phyloP scores from a whole-genome alignment of 2,113 vertebrate species.

The Panthera leo region DNA sequence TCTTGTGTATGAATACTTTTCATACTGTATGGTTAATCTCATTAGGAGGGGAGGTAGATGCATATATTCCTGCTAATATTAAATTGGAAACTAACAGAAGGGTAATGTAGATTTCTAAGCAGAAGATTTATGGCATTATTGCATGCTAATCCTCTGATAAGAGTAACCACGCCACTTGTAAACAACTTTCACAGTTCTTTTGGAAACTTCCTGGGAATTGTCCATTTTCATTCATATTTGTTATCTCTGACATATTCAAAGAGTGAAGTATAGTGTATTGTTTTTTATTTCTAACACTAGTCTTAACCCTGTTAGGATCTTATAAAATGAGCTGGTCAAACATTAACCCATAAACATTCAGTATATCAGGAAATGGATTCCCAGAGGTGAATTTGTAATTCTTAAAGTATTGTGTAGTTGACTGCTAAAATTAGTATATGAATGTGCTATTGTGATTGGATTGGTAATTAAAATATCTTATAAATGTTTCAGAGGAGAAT shows the following conservation, averaged over 20 bases:
- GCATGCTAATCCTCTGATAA: neutral
- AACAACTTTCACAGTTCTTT: constrained; percentile 33
- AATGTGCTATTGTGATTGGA: neutral
- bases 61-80: constrained; percentile 27
- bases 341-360: neutral
- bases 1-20: neutral
- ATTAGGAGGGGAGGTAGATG: neutral
- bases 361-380: constrained; percentile 25
- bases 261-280: neutral
- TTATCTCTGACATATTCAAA: neutral
- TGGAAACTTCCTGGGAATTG: neutral
- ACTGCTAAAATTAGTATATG: neutral
- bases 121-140: constrained; percentile 11
- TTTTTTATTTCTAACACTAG: constrained; percentile 24
- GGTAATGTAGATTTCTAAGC: neutral
- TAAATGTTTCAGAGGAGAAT: neutral
- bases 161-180: neutral
- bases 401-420: neutral
- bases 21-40: neutral
- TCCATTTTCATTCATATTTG: constrained; percentile 13
- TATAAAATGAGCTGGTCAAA: neutral
- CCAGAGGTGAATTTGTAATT: neutral
- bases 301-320: neutral
- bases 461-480: constrained; percentile 30
- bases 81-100: constrained; percentile 14